A percentile compares a stretch with the other conserved stretches of the same genome.
Evolutionary conservation across 64 coral and sea anemone species (phyloP).

Genomic region (Trachythela sp.): DNA sequence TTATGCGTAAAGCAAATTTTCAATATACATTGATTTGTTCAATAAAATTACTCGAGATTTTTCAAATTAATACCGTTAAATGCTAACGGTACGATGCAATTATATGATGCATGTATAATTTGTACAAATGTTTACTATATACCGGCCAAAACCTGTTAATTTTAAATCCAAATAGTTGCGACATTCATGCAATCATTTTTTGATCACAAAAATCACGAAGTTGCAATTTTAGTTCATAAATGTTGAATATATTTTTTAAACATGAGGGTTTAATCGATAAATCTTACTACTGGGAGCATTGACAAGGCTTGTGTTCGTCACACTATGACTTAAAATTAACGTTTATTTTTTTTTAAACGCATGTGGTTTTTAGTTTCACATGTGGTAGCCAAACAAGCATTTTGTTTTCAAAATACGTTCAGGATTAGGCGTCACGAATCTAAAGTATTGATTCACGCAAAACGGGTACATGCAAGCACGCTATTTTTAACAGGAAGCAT

Average conservation of each 20-base stretch:
- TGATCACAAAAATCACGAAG: background rate
- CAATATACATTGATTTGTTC: background rate
- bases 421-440: background rate
- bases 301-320: background rate
- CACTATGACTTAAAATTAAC: background rate
- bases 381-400: background rate
- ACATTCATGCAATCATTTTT: background rate
- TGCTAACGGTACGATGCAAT: background rate
- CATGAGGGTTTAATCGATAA: background rate
- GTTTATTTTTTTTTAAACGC: background rate
- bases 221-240: background rate
- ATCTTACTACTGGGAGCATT: background rate
- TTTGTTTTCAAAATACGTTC: background rate
- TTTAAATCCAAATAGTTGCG: background rate
- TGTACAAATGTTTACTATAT: background rate
- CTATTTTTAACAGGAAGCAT: too few relatives aligned
- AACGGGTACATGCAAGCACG: too few relatives aligned
- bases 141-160: background rate
- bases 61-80: background rate
- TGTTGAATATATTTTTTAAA: background rate
- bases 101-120: background rate
- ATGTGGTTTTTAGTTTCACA: background rate
- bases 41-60: background rate
- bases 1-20: background rate
- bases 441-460: background rate